A percentile compares a stretch with the other conserved stretches of the same genome.
These are phyloP conservation scores for Tenthredo notha DNA, from an alignment of 2,888 invertebrate genomes.

Conservation along the genomic window DNA sequence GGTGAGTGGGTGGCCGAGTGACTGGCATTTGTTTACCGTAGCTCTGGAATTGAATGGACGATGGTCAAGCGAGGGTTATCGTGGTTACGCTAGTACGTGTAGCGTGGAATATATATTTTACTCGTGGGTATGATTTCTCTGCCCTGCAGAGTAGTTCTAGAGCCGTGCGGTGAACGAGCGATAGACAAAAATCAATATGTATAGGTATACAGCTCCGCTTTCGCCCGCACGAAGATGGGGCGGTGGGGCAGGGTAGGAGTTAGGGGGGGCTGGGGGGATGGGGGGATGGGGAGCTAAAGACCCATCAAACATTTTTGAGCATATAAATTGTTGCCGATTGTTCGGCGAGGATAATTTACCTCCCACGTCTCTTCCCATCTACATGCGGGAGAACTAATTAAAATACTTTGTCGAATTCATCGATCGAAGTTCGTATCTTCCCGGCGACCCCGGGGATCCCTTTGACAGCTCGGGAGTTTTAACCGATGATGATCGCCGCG, in stretches of 20 bases:
- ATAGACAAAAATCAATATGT: constrained; percentile 41
- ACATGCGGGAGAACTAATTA: neutral
- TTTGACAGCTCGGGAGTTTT: constrained; percentile 39
- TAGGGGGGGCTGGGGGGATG: constrained; percentile 34
- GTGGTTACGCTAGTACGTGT: constrained; percentile 6
- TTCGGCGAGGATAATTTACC: neutral
- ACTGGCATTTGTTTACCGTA: constrained; percentile 39
- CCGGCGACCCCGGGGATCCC: constrained; percentile 18
- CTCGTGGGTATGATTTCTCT: neutral
- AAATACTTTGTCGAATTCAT: constrained; percentile 19
- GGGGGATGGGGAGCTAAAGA: constrained; percentile 5
- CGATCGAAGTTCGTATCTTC: constrained; percentile 28
- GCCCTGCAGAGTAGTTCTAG: neutral
- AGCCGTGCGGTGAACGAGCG: constrained; percentile 9
- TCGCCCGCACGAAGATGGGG: constrained; percentile 8
- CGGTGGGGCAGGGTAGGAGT: constrained; percentile 21
- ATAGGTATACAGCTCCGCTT: constrained; percentile 27
- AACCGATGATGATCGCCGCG: constrained; percentile 36
- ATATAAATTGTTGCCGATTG: constrained; percentile 13
- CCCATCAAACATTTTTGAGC: constrained; percentile 19
- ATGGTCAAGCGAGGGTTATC: constrained; percentile 27
- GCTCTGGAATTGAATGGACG: constrained; percentile 32
- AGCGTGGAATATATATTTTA: constrained; percentile 12
- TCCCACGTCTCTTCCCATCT: neutral
- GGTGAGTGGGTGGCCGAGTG: constrained; percentile 44